Evolutionary conservation across 2,888 invertebrate genomes (phyloP), one percentile per base, ranked within the genome.

Genomic region (Odontomyia ornata): DNA sequence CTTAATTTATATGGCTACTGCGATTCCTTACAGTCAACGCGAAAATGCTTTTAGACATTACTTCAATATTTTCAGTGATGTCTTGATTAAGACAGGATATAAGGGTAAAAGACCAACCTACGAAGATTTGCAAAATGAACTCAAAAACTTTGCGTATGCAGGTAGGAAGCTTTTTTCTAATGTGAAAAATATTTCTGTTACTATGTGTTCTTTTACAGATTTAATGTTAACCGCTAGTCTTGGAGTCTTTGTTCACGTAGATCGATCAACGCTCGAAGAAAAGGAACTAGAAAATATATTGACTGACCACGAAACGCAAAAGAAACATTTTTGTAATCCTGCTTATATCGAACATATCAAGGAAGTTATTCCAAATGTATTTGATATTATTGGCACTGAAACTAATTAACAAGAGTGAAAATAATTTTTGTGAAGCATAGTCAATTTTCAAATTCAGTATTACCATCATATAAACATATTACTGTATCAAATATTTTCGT

Each of bases 91-190:
- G 36, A 25, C 60, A 23, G 73, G 73, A 18, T 73, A 30, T 15
- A 60, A 57, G 11, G 73, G 60, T 28, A 23, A 57, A 1, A n/a
- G 30, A 7, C 73, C 73, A 0, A 73, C 73, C 3, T 57, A 57
- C 23, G 73, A 60, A 13, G 57, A 60, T 21, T 23, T 73, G 9
- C 73, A 57, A 43, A 13, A 73, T 13, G 73, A 73, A n/a, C 1
- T 73, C 3, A 57, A 60, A 3, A 36, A 9, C 4, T 65, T 18
- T 18, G 27, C 36, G 1, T 21, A 28, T 5, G n/a, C 36, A 11
- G 65, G 65, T 65, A 65, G 21, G 15, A 52, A 52, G 3, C 4
- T 9, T 52, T 18, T 52, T 43, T 43, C 43, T n/a, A 43, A 43
- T 43, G 43, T 7, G 13, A 43, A 43, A 43, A 43, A 43, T 43